A percentile compares a stretch with the other conserved stretches of the same genome.
These are phyloP conservation scores for Zaprionus bogoriensis DNA, from an alignment of 2,888 invertebrate species.

Conservation along the genomic window DNA sequence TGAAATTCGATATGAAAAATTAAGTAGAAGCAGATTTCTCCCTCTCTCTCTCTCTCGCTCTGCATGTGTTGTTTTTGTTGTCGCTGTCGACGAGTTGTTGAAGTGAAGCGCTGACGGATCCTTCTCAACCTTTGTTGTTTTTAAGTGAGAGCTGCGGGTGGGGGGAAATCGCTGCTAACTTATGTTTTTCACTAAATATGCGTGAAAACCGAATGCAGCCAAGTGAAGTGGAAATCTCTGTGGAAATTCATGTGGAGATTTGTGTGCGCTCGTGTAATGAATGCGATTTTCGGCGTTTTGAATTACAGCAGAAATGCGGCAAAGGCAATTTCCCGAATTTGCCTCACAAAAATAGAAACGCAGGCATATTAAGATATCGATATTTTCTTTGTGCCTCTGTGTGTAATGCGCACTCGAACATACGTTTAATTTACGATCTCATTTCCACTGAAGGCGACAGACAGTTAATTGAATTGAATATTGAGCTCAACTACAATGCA, in stretches of 20 bases:
- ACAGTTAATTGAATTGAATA: background rate
- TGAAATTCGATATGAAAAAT: slow-evolving; percentile 75
- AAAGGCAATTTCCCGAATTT: slow-evolving; percentile 42
- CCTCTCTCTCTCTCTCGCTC: slow-evolving; percentile 19
- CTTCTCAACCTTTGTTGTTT: slow-evolving; percentile 34
- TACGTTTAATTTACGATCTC: background rate
- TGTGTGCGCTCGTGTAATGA: slow-evolving; percentile 37
- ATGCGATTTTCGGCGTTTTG: slow-evolving; percentile 58
- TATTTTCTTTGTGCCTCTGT: background rate
- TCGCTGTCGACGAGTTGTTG: slow-evolving; percentile 50
- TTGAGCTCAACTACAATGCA: background rate
- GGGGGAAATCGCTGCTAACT: slow-evolving; percentile 6
- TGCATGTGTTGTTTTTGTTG: slow-evolving; percentile 16
- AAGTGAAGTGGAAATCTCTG: slow-evolving; percentile 25
- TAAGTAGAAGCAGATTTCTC: slow-evolving; percentile 51
- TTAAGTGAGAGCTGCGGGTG: background rate
- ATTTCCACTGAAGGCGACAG: too few species aligned
- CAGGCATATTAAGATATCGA: slow-evolving; percentile 2
- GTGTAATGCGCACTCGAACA: background rate
- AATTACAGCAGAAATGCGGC: slow-evolving; percentile 54
- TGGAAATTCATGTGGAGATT: slow-evolving; percentile 28
- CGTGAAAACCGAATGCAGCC: slow-evolving; percentile 44
- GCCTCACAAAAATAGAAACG: background rate
- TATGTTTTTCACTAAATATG: slow-evolving; percentile 36
- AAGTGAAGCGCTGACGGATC: slow-evolving; percentile 64